phyloP scores from a whole-genome alignment of 2,113 vertebrate species.

The Thermophis baileyi region DNA sequence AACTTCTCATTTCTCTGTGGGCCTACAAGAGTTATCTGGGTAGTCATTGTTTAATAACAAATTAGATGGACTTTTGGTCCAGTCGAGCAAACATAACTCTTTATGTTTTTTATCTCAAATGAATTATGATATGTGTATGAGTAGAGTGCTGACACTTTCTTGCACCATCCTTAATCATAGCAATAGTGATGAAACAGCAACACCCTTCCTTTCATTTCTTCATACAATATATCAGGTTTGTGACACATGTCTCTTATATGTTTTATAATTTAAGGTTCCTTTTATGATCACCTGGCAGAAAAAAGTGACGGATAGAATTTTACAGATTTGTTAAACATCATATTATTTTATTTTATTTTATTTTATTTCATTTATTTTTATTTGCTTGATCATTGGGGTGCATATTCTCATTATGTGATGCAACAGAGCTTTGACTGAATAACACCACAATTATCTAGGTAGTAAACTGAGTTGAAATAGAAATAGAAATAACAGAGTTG shows the following conservation, averaged over 20 bases:
- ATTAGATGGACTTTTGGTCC: not conserved
- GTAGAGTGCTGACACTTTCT: not conserved
- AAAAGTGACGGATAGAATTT: not conserved
- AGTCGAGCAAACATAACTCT: not conserved
- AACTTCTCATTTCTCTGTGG: not conserved
- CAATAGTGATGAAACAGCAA: not conserved
- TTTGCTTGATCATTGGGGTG: not conserved
- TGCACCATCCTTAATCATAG: not conserved
- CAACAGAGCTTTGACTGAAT: not conserved
- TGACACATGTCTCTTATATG: not conserved
- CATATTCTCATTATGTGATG: not conserved
- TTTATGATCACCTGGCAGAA: not conserved
- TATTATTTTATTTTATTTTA: not conserved
- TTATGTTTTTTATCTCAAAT: not conserved
- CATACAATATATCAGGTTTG: not conserved
- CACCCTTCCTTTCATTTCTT: not conserved
- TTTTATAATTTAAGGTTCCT: not conserved
- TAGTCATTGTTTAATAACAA: not conserved
- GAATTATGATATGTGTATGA: not conserved
- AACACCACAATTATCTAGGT: not conserved
- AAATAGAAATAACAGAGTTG: too few relatives aligned
- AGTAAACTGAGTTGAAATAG: not conserved
- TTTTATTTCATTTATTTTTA: not conserved
- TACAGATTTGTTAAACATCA: not conserved
- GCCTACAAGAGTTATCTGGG: not conserved